These are phyloP conservation scores for Danio jaintianensis DNA, from an alignment of 2,797 vertebrate species.

Conservation along the genomic window DNA sequence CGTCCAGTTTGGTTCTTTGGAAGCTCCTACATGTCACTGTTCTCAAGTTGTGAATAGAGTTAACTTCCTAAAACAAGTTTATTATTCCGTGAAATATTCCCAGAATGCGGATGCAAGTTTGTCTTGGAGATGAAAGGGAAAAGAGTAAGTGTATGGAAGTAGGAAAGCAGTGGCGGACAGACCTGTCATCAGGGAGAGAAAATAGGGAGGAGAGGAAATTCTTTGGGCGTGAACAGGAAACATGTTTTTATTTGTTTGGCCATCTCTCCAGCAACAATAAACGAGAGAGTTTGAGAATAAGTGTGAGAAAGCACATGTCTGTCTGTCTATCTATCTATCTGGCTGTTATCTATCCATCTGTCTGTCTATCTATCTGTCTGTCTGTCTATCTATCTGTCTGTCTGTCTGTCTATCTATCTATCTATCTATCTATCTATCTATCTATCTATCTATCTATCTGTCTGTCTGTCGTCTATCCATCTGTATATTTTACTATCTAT, in stretches of 20 bases:
- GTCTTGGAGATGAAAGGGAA: not conserved
- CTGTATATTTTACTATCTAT: no score
- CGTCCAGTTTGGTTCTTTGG: not conserved
- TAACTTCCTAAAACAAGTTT: not conserved
- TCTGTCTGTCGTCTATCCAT: no score
- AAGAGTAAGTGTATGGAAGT: slow-evolving; percentile 70
- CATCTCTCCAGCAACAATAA: slow-evolving; percentile 60
- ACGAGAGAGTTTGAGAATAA: not conserved
- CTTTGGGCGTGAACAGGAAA: slow-evolving; percentile 42
- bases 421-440: no score
- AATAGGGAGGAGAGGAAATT: slow-evolving; percentile 70
- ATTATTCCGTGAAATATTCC: not conserved
- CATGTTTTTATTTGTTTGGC: slow-evolving; percentile 45
- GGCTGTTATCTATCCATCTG: not conserved
- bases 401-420: no score
- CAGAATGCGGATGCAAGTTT: not conserved
- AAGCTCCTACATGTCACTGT: not conserved
- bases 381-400: no score
- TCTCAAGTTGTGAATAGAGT: not conserved
- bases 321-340: no score
- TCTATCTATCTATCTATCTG: no score
- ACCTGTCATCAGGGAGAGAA: slow-evolving; percentile 59
- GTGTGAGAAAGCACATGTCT: not conserved
- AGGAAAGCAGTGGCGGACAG: slow-evolving; percentile 74
- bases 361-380: not conserved